phyloP scores from a whole-genome alignment of 30 jellyfish, hydroid and myxozoan species.

The Cassiopea xamachana region DNA sequence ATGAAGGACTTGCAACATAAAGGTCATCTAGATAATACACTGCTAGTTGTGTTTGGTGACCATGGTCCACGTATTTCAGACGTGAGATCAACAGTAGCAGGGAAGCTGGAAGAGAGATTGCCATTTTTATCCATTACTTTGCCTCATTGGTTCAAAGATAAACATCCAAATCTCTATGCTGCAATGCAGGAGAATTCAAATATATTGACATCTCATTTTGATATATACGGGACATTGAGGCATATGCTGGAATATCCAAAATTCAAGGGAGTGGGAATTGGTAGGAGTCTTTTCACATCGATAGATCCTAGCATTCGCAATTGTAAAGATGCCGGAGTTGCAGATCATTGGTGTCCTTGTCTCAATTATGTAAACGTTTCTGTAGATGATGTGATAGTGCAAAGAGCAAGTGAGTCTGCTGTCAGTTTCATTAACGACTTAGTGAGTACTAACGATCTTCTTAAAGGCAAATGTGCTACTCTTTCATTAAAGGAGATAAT shows the following conservation, averaged over 20 bases:
- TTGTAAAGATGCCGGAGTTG: conserved; percentile 77
- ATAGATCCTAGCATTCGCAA: conserved; percentile 71
- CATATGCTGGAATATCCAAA: conserved; percentile 67
- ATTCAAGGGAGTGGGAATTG: conserved; percentile 13
- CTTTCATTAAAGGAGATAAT: conserved; percentile 7
- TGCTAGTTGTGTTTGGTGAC: conserved; percentile 65
- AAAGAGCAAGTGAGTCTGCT: conserved; percentile 14
- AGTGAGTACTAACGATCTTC: neutral
- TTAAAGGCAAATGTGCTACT: conserved; percentile 22
- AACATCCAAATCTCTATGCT: conserved; percentile 11
- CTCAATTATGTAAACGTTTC: conserved; percentile 16
- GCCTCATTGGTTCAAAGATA: conserved; percentile 50
- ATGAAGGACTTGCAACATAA: conserved; percentile 12
- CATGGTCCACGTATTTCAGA: conserved; percentile 64
- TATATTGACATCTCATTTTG: conserved; percentile 70
- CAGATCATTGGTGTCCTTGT: conserved; percentile 89
- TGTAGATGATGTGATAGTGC: neutral
- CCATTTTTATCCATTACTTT: conserved; percentile 68
- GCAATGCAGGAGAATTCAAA: conserved; percentile 23
- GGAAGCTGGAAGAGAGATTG: conserved; percentile 74
- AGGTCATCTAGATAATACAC: conserved; percentile 56
- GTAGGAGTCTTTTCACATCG: conserved; percentile 73
- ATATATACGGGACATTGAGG: conserved; percentile 62
- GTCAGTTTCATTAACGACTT: conserved; percentile 25
- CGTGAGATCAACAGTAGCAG: conserved; percentile 43